A percentile compares a stretch with the other conserved stretches of the same genome.
phyloP scores from a whole-genome alignment of 2,113 vertebrate genomes.

The Rhynchomys soricoides region DNA sequence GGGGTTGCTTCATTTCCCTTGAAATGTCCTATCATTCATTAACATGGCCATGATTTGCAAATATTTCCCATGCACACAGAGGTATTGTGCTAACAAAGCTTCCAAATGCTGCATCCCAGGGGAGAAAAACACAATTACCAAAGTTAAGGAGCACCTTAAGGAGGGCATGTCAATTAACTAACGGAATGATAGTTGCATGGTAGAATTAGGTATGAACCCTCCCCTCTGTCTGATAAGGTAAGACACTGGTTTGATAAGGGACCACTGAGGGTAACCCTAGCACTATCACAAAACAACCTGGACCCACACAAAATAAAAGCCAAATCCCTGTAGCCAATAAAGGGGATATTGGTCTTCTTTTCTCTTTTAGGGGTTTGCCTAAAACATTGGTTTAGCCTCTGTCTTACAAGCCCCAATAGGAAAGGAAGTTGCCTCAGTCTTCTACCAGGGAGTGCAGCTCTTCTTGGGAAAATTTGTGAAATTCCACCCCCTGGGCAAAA shows the following conservation, averaged over 20 bases:
- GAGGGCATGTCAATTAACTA: slow-evolving; percentile 52
- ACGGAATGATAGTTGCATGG: background rate
- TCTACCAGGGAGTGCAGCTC: slow-evolving; percentile 68
- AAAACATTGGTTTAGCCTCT: slow-evolving; percentile 62
- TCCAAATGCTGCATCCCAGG: slow-evolving; percentile 59
- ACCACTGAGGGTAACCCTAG: background rate
- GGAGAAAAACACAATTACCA: slow-evolving; percentile 26
- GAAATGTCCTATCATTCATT: slow-evolving; percentile 69
- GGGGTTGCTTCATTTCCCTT: slow-evolving; percentile 69
- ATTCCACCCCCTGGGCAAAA: slow-evolving; percentile 85
- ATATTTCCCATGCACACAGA: slow-evolving; percentile 72
- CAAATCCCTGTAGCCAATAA: background rate
- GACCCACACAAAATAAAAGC: background rate
- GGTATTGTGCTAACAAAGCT: slow-evolving; percentile 31
- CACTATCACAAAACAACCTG: background rate
- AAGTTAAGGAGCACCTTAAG: slow-evolving; percentile 65
- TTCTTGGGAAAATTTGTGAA: slow-evolving; percentile 82
- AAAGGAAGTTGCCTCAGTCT: slow-evolving; percentile 72
- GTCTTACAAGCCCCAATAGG: slow-evolving; percentile 63
- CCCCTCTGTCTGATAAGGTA: background rate
- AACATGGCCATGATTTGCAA: slow-evolving; percentile 63
- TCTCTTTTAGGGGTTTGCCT: slow-evolving; percentile 70
- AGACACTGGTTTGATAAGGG: background rate
- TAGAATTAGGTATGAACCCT: slow-evolving; percentile 39
- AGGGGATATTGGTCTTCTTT: slow-evolving; percentile 23